Evolutionary conservation across 2,797 vertebrate species (phyloP).

Genomic region (Tadarida brasiliensis): DNA sequence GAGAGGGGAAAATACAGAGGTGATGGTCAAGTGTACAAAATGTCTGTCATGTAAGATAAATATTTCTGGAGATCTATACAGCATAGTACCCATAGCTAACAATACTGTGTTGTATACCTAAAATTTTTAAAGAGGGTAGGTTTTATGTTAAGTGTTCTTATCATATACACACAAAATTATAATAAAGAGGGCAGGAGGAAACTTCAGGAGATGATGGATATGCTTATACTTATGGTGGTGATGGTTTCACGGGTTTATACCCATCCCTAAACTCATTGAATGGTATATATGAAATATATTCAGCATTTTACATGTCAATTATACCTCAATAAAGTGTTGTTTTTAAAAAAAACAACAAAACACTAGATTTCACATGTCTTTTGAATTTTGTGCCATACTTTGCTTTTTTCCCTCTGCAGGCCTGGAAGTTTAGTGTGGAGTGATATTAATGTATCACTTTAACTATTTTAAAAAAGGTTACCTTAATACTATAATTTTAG

Average conservation of each 20-base stretch:
- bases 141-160: neutral
- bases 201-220: neutral
- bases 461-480: slow-evolving; percentile 3
- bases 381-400: slow-evolving; percentile 34
- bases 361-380: neutral
- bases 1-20: neutral
- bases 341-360: too few relatives aligned
- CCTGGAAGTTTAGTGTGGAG: neutral
- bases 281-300: neutral
- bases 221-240: neutral
- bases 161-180: neutral
- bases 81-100: neutral
- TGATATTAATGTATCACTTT: slow-evolving; percentile 10
- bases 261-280: neutral
- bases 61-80: neutral
- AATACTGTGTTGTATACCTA: neutral
- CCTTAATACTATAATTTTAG: neutral
- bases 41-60: neutral
- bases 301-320: neutral
- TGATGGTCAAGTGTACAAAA: neutral
- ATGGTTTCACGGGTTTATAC: neutral
- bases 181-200: neutral
- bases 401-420: neutral
- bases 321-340: neutral
- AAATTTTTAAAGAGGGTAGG: neutral